phyloP scores from a whole-genome alignment of 2,797 vertebrate genomes.

The Betta splendens region DNA sequence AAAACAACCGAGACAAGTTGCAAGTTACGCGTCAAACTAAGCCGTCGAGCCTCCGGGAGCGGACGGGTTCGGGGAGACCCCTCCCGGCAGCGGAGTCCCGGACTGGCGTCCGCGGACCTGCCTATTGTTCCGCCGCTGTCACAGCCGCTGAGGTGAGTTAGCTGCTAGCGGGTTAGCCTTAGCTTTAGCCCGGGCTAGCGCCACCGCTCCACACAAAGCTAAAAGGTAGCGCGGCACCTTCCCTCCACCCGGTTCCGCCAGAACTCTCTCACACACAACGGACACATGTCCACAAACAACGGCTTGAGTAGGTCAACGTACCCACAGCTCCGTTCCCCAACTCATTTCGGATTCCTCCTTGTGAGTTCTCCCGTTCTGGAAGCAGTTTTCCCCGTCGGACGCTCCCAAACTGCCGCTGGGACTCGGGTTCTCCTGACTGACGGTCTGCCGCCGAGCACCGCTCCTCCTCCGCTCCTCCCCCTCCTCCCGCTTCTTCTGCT shows the following conservation, averaged over 20 bases:
- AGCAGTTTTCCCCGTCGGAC: conserved; percentile 64
- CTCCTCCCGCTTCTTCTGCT: conserved; percentile 27
- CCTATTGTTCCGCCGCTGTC: conserved; percentile 77
- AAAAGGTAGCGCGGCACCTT: conserved; percentile 71
- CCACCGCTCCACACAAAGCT: conserved; percentile 62
- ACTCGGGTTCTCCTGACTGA: conserved; percentile 50
- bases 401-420: conserved; percentile 60
- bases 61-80: background rate
- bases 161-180: conserved; percentile 29
- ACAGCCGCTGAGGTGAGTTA: conserved; percentile 61
- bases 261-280: conserved; percentile 9
- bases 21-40: conserved; percentile 26
- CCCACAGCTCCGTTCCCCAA: conserved; percentile 90
- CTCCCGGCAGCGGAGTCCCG: conserved; percentile 7
- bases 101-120: conserved; percentile 31
- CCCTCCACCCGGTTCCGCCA: conserved; percentile 25
- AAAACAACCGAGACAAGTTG: conserved; percentile 31
- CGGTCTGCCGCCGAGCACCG: conserved; percentile 43
- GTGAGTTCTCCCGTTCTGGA: conserved; percentile 65
- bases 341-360: conserved; percentile 78
- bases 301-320: conserved; percentile 62
- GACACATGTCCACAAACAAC: background rate
- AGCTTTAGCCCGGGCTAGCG: conserved; percentile 49
- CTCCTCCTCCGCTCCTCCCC: conserved; percentile 31
- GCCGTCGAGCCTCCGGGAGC: background rate